Evolutionary conservation across 2,888 invertebrate genomes (phyloP).

Genomic region (Apodemia duryi): DNA sequence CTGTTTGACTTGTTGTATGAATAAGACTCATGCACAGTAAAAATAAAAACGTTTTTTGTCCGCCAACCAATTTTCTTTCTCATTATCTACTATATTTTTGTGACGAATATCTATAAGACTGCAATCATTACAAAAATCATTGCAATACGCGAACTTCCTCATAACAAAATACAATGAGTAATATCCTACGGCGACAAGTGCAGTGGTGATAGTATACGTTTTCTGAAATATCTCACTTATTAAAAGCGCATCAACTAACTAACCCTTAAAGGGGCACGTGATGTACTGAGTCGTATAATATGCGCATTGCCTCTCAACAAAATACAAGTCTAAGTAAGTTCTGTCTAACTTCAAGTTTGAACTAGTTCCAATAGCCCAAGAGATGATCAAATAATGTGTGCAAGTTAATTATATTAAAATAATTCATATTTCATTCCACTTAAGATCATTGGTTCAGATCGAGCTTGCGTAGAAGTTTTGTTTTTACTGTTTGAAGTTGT

Average conservation of each 20-base stretch:
- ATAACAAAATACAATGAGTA: too few relatives aligned
- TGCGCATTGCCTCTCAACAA: constrained; percentile 8
- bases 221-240: background rate
- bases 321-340: constrained; percentile 10
- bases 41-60: too few relatives aligned
- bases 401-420: background rate
- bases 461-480: too few relatives aligned
- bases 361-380: constrained; percentile 6
- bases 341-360: constrained; percentile 8
- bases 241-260: background rate
- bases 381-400: background rate
- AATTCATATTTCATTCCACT: background rate
- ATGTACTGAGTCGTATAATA: background rate
- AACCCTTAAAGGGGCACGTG: background rate
- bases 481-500: too few relatives aligned
- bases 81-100: too few relatives aligned
- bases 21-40: too few relatives aligned
- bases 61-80: too few relatives aligned
- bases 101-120: too few relatives aligned
- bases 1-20: too few relatives aligned
- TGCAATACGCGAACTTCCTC: too few relatives aligned
- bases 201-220: background rate
- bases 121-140: too few relatives aligned
- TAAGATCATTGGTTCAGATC: background rate
- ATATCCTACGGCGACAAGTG: background rate